Evolutionary conservation across 2,113 vertebrate species (phyloP).

Genomic region (zebrafish (Danio rerio)): DNA sequence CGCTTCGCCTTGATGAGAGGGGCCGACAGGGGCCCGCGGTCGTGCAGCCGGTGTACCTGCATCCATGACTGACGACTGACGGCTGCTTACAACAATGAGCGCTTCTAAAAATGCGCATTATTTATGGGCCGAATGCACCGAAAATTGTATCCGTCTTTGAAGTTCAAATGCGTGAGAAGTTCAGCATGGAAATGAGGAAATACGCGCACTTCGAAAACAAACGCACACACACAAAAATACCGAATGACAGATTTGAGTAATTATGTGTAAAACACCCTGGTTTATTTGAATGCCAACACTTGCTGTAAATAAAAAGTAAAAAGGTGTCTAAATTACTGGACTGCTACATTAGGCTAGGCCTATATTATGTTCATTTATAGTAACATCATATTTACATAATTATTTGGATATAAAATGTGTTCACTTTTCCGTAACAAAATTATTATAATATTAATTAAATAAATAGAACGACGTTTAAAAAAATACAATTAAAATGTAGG

Average conservation of each 20-base stretch:
- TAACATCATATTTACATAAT: neutral
- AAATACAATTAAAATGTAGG: too few relatives aligned
- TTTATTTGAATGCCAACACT: neutral
- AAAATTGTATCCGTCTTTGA: conserved; percentile 20
- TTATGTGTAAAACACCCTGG: neutral
- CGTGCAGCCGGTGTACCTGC: conserved; percentile 43
- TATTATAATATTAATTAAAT: neutral
- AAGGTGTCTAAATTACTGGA: too few relatives aligned
- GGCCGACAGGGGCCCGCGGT: conserved; percentile 46
- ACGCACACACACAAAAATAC: neutral
- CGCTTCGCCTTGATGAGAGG: conserved; percentile 58
- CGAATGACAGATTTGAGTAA: neutral
- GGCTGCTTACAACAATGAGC: conserved; percentile 40
- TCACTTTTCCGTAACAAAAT: neutral
- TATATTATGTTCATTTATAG: too few relatives aligned
- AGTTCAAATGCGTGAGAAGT: conserved; percentile 34
- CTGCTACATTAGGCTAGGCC: too few relatives aligned
- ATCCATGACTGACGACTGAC: conserved; percentile 24
- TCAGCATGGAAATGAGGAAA: conserved; percentile 22
- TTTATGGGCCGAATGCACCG: conserved; percentile 26
- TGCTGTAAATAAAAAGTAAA: neutral
- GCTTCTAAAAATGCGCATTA: conserved; percentile 26
- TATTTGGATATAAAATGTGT: neutral
- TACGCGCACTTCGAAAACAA: neutral
- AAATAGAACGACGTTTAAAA: too few relatives aligned